Evolutionary conservation across 2,113 vertebrate genomes (phyloP).

Genomic region (Corvus hawaiiensis): DNA sequence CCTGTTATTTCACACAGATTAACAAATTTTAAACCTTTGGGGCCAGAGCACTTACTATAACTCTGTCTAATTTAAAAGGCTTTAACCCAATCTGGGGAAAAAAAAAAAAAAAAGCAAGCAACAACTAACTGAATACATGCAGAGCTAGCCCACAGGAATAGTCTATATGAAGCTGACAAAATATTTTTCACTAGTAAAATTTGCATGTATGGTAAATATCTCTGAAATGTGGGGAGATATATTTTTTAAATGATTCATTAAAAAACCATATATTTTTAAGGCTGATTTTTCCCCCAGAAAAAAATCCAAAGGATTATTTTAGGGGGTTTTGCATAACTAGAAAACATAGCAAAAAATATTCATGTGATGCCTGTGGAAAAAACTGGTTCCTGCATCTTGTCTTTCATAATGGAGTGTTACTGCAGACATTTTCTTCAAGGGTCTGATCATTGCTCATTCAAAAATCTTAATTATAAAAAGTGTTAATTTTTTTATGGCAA

Average conservation of each 20-base stretch:
- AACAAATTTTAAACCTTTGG: not conserved
- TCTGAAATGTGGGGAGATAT: not conserved
- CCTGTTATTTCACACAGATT: not conserved
- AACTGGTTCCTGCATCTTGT: not conserved
- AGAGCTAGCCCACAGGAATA: not conserved
- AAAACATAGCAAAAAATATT: not conserved
- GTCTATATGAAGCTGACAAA: not conserved
- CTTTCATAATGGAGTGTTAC: not conserved
- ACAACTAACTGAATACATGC: not conserved
- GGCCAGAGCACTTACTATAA: not conserved
- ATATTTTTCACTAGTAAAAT: not conserved
- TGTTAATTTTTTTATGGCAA: not conserved
- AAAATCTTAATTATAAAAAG: not conserved
- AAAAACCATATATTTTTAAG: not conserved
- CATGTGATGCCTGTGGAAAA: not conserved
- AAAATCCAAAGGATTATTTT: not conserved
- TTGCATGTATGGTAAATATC: not conserved
- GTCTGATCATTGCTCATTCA: not conserved
- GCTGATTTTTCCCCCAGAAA: accelerated
- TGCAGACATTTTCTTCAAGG: not conserved
- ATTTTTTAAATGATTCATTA: not conserved
- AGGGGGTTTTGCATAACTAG: not conserved
- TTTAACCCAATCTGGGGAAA: not conserved
- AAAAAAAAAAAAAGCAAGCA: not conserved
- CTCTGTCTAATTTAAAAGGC: not conserved